Evolutionary conservation across 2,888 invertebrate genomes (phyloP).

Genomic region (Drosophila cyrtoloma): DNA sequence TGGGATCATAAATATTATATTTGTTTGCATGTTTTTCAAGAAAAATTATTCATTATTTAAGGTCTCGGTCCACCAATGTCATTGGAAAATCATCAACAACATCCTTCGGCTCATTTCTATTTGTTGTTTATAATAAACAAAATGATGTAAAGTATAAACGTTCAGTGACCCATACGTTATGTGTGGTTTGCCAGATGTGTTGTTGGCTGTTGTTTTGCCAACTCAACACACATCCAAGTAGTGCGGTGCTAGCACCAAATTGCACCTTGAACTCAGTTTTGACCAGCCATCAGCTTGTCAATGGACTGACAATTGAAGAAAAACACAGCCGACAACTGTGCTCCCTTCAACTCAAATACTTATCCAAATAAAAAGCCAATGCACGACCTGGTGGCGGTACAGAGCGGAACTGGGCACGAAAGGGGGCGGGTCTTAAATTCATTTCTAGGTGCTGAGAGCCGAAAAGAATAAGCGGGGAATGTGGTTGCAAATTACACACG

Average conservation of each 20-base stretch:
- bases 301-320: constrained; percentile 59
- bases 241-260: constrained; percentile 10
- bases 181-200: constrained; percentile 28
- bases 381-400: constrained; percentile 30
- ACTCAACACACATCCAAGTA: constrained; percentile 4
- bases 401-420: background rate
- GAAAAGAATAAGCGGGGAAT: constrained; percentile 29
- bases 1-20: background rate
- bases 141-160: constrained; percentile 13
- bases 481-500: constrained; percentile 40
- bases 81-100: background rate
- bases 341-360: constrained; percentile 67
- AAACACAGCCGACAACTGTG: constrained; percentile 34
- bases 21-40: background rate
- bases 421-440: constrained; percentile 17
- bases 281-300: constrained; percentile 66
- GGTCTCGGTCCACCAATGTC: background rate
- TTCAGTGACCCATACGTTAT: constrained; percentile 23
- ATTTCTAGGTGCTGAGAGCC: constrained; percentile 47
- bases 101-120: constrained; percentile 5
- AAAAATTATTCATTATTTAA: background rate
- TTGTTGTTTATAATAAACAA: constrained; percentile 14
- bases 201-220: constrained; percentile 23
- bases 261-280: constrained; percentile 64
- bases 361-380: constrained; percentile 49